A percentile compares a stretch with the other conserved stretches of the same genome.
Conservation (phyloP, 2,113 vertebrate genomes). For the Pseudonaja textilis region DNA sequence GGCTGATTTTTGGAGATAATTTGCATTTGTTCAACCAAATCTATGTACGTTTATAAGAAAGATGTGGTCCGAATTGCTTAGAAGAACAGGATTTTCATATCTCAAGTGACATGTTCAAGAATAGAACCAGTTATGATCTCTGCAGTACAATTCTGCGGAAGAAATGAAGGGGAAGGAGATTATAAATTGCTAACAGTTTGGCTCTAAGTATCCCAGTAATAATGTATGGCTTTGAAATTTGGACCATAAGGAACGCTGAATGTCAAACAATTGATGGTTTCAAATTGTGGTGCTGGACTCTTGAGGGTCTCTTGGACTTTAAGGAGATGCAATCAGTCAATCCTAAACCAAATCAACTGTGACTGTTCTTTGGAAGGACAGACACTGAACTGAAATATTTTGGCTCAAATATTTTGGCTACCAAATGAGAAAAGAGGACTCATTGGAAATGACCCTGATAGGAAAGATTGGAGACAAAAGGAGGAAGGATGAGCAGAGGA, state of each 20-base stretch:
- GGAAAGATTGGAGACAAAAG: no score
- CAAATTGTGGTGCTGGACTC: not conserved
- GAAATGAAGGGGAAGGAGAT: not conserved
- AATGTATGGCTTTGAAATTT: not conserved
- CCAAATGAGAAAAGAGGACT: no score
- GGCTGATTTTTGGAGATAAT: not conserved
- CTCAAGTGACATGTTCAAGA: not conserved
- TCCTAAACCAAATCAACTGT: no score
- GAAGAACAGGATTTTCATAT: not conserved
- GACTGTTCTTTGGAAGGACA: no score
- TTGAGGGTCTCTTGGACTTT: not conserved
- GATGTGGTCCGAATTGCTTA: not conserved
- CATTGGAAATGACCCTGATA: no score
- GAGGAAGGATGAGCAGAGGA: no score
- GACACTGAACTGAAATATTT: no score
- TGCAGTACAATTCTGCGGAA: not conserved
- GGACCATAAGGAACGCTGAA: not conserved
- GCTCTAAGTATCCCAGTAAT: not conserved
- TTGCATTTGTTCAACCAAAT: not conserved
- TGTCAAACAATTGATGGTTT: not conserved
- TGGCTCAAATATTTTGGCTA: no score
- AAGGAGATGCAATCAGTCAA: no score
- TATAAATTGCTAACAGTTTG: not conserved
- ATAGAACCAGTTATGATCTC: not conserved
- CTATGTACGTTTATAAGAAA: not conserved